Evolutionary conservation across 2,888 invertebrate genomes (phyloP).

Genomic region (Amblyteles armatorius): DNA sequence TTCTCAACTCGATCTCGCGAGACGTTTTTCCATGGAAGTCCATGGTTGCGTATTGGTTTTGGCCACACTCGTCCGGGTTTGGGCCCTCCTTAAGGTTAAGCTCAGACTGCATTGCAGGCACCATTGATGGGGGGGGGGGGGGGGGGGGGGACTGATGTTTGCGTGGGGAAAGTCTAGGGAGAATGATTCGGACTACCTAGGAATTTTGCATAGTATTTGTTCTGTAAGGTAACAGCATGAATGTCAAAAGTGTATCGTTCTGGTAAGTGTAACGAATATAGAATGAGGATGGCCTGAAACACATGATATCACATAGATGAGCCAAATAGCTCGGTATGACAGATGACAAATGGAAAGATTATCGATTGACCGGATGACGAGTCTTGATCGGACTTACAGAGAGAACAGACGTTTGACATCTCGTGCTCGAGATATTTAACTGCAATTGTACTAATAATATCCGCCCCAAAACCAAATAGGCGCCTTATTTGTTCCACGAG

Average conservation of each 20-base stretch:
- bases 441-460: no score
- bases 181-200: background rate
- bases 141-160: background rate
- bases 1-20: conserved; percentile 25
- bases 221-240: background rate
- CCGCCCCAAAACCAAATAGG: no score
- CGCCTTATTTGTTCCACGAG: no score
- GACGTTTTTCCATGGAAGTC: background rate
- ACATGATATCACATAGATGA: no score
- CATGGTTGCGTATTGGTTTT: background rate
- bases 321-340: no score
- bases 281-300: no score
- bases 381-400: no score
- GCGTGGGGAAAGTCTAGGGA: background rate
- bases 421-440: no score
- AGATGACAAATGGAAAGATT: no score
- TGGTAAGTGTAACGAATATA: no score
- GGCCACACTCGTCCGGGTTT: background rate
- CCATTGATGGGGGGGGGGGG: background rate
- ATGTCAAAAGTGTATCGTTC: background rate
- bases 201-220: background rate
- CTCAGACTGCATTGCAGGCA: background rate
- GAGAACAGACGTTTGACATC: no score
- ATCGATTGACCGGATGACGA: no score
- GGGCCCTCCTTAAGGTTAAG: background rate